These are phyloP conservation scores for Apostichopus japonicus DNA, from an alignment of 35 echinoderm and acorn worm species.

Conservation along the genomic window DNA sequence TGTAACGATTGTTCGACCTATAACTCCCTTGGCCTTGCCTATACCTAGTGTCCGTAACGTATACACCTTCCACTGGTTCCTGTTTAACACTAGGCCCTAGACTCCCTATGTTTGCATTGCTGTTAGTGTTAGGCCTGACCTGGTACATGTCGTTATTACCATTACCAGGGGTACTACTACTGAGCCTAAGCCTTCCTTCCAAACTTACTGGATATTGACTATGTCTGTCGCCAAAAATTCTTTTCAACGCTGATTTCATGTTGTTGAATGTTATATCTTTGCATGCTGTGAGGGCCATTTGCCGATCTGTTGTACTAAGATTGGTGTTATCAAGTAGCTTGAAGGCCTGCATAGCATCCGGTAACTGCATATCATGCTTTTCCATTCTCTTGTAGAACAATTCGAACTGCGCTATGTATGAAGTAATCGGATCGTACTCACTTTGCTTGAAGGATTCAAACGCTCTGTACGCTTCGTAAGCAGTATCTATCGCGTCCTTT, in stretches of 20 bases:
- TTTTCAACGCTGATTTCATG: conserved; percentile 48
- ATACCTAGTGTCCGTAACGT: background rate
- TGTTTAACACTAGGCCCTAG: background rate
- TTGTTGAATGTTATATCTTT: background rate
- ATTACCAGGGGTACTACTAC: no score
- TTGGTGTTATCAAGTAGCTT: conserved; percentile 30
- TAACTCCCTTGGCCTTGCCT: background rate
- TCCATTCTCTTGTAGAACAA: conserved; percentile 2
- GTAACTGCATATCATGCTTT: conserved; percentile 36
- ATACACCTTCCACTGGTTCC: background rate
- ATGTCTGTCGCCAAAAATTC: conserved; percentile 43
- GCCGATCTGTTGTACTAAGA: background rate
- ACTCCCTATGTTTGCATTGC: background rate
- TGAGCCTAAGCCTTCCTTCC: no score
- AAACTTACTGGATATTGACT: no score
- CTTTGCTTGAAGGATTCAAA: conserved; percentile 38
- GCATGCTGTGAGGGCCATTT: conserved; percentile 48
- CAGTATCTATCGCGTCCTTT: conserved; percentile 27
- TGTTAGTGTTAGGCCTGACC: background rate
- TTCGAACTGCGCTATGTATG: conserved; percentile 35
- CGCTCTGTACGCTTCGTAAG: conserved; percentile 28
- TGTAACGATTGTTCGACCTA: background rate
- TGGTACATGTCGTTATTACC: background rate
- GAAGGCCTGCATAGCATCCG: conserved; percentile 34
- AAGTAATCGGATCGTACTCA: background rate